Conservation (phyloP, 2,797 vertebrate genomes). For the Morelia viridis region DNA sequence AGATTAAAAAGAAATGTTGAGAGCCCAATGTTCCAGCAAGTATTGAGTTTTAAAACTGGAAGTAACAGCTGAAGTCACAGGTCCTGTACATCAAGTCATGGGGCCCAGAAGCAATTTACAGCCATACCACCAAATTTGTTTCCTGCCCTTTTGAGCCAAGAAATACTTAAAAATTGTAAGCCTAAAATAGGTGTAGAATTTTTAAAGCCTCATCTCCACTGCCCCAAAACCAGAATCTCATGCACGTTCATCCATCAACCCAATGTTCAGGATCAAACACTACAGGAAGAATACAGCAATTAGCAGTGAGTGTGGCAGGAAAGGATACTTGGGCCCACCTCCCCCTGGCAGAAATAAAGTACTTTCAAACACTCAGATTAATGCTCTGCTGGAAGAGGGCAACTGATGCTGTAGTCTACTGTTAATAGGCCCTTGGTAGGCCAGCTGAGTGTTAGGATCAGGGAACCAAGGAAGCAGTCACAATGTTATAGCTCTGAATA, state of each 20-base stretch:
- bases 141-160: not conserved
- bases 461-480: not conserved
- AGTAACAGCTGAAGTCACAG: not conserved
- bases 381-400: not conserved
- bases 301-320: not conserved
- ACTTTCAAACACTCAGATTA: not conserved
- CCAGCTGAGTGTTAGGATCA: not conserved
- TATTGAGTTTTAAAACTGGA: not conserved
- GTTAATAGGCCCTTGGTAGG: not conserved
- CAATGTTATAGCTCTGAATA: not conserved
- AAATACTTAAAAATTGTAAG: not conserved
- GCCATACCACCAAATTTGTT: not conserved
- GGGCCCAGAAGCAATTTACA: not conserved
- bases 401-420: not conserved
- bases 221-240: not conserved
- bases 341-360: not conserved
- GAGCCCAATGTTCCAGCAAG: not conserved
- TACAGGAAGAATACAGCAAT: not conserved
- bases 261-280: not conserved
- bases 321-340: not conserved
- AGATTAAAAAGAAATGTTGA: conserved; percentile 34
- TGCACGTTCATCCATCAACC: not conserved
- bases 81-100: not conserved
- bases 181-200: not conserved
- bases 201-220: not conserved